Base-by-base conservation (phyloP, 2,113 vertebrate species). In the Leucoraja erinaceus region DNA sequence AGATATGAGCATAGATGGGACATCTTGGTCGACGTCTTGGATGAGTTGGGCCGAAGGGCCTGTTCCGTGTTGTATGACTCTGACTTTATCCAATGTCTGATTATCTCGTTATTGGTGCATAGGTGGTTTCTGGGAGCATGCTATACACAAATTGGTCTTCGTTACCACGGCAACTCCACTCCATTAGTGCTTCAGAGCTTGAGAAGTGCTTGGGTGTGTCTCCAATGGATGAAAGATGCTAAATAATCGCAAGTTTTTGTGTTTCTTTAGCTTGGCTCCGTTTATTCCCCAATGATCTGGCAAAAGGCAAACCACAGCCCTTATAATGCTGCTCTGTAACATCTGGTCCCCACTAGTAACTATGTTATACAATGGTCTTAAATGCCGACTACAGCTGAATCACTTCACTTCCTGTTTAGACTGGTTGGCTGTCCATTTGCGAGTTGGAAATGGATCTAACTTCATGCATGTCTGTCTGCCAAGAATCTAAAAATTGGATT, bases 351-450 rank as follows among this genome's bases (percentile, higher is more conserved):
- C 5, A n/a, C 59, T 63, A 63, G 4, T 28, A 63, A n/a, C 59
- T 63, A 61, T 11, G 28, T 86, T 86, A 63, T 86, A 86, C 59
- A 86, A 31, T 86, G 83, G 56, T 31, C n/a, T 31, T 63, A 86
- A 86, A 28, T 86, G 28, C 28, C 31, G 83, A 61, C 28, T 63
- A 1, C 28, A 31, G 56, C n/a, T 86, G 56, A 86, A 86, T 86
- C 56, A 86, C 83, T 31, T 86, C 83, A 86, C 56, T 86, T 63
- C 83, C 83, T 86, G 83, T 86, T 63, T 63, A 86, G 83, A 3
- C 83, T 86, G 59, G 28, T n/a, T 63, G 28, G 28, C 61, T 86
- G 56, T 31, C 11, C 56, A 86, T 72, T 14, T 86, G 25, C 31
- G 56, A 31, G 83, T 63, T 31, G 59, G 83, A 63, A 86, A 5